Base-by-base conservation (phyloP, 2,888 invertebrate species). In the Chymomyza amoena region DNA sequence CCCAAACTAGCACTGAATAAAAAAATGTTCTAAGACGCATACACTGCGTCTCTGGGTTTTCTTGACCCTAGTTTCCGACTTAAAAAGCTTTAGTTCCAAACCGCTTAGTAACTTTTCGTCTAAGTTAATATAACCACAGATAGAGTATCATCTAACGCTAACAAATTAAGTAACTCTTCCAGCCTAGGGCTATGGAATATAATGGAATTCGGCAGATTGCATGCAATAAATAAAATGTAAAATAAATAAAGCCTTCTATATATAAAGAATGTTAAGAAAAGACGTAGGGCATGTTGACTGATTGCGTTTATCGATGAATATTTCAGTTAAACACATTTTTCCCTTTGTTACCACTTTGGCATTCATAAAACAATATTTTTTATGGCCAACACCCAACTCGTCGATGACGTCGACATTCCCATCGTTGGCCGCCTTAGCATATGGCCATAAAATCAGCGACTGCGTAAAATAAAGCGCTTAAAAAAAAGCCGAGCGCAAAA, bases 381-480 rank as follows among this genome's bases (percentile, higher is more conserved):
- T 74, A 66, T 62, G 65, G 59, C 59, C 28, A 61, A 15, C 20
- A 61, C 54, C 52, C 64, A 70, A 63, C 70, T 18, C 20, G 18
- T 16, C 54, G 20, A n/a, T 20, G 54, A 54, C 52, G 52, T 16
- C 52, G 16, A 18, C 9, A 2, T n/a, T 13, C 10, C 25, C 60
- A 36, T 36, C 25, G 13, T 57, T 18, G 32, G 45, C 61, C 20
- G 15, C 25, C 16, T 15, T 9, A 50, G 20, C 39, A 39, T 25
- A 51, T 39, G 39, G 67, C 81, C 84, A 77, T 87, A 82, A 87
- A 87, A 79, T 61, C 68, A 72, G 62, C 79, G 77, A 73, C 81
- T 77, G 84, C 81, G 79, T 72, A 80, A 86, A 82, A 84, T 86
- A 70, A 84, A 81, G 77, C 71, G 76, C 85, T 85, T 78, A 70